Base-by-base conservation (phyloP, 2,888 invertebrate species). In the Taenaris catops region DNA sequence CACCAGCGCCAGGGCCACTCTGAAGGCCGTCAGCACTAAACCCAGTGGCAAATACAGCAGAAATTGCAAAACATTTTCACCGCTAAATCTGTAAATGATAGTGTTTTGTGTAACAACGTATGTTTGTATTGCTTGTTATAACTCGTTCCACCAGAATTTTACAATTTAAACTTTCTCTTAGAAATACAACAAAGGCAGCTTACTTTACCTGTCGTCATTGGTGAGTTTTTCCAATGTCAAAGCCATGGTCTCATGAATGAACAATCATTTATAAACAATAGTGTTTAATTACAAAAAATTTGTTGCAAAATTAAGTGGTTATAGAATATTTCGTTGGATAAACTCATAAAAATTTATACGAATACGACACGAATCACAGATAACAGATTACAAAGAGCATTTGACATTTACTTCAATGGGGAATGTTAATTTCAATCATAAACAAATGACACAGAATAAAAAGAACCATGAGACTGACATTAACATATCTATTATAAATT, bases 1-100 rank as follows among this genome's bases (percentile, higher is more conserved):
- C 50, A 88, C 57, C 48, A 90, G 55, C 1, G 84, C 89, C 53
- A 90, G 53, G 25, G 89, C 50, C 34, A 75, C 66, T 54, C 91
- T 78, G 38, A 89, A 53, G 28, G 76, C 49, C 58, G 89, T 62
- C 44, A 91, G 63, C 14, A 89, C 44, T 29, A 90, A 58, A 35
- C 90, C 91, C 52, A 91, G 58, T 3, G 90, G 90, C 51, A 89
- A 55, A 58, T 89, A 91, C 35, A 89, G 48, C 8, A 90, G 56
- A 49, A 89, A 83, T 49, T 84, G 83, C 14, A 89, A 41, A 7
- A 76, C 59, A 76, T 76, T 78, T 55, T 88, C 79, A 51, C 88
- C 87, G 34, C 83, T 74, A 64, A 90, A 89, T 63, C 90, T 90
- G 67, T 20, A 80, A 67, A 27, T 27, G 24, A 27, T 24, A 41